phyloP scores from a whole-genome alignment of 2,888 invertebrate species.

The Emmelina monodactyla region DNA sequence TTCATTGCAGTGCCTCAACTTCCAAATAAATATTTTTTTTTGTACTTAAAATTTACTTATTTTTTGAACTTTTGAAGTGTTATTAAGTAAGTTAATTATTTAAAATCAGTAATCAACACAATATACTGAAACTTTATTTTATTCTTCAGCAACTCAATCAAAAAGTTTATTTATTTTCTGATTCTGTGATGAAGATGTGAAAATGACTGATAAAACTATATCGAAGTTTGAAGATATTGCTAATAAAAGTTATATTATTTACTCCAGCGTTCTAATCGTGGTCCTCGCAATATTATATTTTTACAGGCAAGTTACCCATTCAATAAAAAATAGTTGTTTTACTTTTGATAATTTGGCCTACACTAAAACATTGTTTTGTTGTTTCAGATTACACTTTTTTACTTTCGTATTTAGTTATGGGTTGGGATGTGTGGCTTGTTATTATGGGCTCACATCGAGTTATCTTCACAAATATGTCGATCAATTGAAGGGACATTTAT shows the following conservation, averaged over 20 bases:
- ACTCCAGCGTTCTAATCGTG: conserved; percentile 38
- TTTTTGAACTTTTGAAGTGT: too few relatives aligned
- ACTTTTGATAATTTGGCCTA: background rate
- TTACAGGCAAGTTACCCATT: conserved; percentile 33
- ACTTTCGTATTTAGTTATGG: conserved; percentile 52
- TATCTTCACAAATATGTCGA: conserved; percentile 39
- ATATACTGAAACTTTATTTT: too few relatives aligned
- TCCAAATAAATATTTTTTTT: too few relatives aligned
- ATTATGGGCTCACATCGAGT: conserved; percentile 44
- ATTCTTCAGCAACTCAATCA: too few relatives aligned
- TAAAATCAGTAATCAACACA: too few relatives aligned
- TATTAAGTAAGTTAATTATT: too few relatives aligned
- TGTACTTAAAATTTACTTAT: too few relatives aligned
- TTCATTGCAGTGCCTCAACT: too few relatives aligned
- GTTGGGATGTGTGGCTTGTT: conserved; percentile 60
- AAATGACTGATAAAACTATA: conserved; percentile 66
- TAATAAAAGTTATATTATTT: conserved; percentile 58
- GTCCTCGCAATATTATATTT: conserved; percentile 45
- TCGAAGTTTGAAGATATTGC: conserved; percentile 51
- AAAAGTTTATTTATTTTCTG: too few relatives aligned
- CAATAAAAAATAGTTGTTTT: background rate
- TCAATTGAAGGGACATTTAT: conserved; percentile 44
- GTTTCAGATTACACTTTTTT: conserved; percentile 50
- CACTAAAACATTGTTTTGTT: background rate
- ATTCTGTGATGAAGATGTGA: too few relatives aligned